Base-by-base conservation (phyloP, 2,113 vertebrate species). In the Scytalopus superciliaris region DNA sequence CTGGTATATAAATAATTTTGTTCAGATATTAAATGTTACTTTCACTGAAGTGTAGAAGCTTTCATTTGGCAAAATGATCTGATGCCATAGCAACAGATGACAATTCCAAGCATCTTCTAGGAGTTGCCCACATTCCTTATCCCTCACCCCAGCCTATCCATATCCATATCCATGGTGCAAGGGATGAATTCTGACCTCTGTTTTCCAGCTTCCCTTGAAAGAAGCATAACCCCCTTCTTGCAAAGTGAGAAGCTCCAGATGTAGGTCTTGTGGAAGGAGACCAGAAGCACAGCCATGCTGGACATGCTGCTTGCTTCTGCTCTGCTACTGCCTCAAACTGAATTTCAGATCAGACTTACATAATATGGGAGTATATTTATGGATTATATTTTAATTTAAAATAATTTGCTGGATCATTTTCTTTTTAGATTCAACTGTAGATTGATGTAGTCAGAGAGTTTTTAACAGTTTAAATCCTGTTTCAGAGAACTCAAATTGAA, bases 1-100 rank as follows among this genome's bases (percentile, higher is more conserved):
- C 37, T 85, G 56, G 14, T 63, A 49, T 82, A 87, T 37, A 83
- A 87, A 95, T 85, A 62, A 59, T 86, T 94, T 47, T 90, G 33
- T 80, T 90, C 70, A 79, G 70, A 84, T 86, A 63, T 86, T 70
- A 79, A 57, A 63, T 55, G 56, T 83, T 91, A 47, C 42, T 89
- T 83, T 77, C 88, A 69, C 31, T 85, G 14, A 92, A 86, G 75
- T 63, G 33, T 75, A 49, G 67, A 67, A 84, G 47, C 64, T 80
- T 78, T 35, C 47, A 60, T 84, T 90, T 92, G 47, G 72, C 67
- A 91, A 84, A 88, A 37, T 23, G 22, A 86, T 70, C 13, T 30
- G 75, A 67, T 93, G 59, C 72, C 68, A 88, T 86, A 89, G 92
- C 92, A 96, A 93, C 91, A 59, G 72, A 59, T 80, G 55, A 62